Evolutionary conservation across 2,113 vertebrate species (phyloP), one percentile per base, ranked within the genome.

Genomic region (Megaceryle torquata): DNA sequence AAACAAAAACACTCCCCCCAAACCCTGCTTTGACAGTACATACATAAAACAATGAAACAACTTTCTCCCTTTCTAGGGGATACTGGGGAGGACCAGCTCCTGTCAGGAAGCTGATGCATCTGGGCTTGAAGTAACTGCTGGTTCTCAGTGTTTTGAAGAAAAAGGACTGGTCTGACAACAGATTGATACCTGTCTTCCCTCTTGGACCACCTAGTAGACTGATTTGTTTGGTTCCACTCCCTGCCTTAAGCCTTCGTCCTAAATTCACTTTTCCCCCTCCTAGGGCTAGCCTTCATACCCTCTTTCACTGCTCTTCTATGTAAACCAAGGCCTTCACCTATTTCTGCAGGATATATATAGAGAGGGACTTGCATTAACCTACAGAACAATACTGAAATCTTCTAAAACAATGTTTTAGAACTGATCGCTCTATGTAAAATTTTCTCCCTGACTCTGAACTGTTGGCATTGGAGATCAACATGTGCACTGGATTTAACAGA

Each of bases 41-140:
- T 56, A 31, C 16, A 31, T 8, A 31, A 29, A 71, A 21, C 28
- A 3, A 44, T 53, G 6, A 39, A 63, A 48, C 8, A 48, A 61
- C 11, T 82, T 56, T 88, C 7, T 96, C 24, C 21, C 1, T 70
- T 89, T 90, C 11, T 96, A 99, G 99, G 98, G 99, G 99, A 7
- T 96, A 99, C 79, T 99, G 99, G 99, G 99, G 99, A 80, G 99
- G 99, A 94, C 99, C 99, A 63, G 99, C 97, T 94, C 98, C 98
- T 29, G 65, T 98, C 96, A 98, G 99, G 92, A 99, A 99, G 87
- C 69, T 99, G 33, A 76, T 99, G 92, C 99, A 99, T 95, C 98
- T 99, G 54, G 99, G 99, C 41, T 98, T 99, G 97, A 99, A 99
- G 91, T 99, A 97, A 84, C 29, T 78, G 35, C 48, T 77, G 19